A percentile compares a stretch with the other conserved stretches of the same genome.
These are phyloP conservation scores for western clawed frog (Xenopus tropicalis) DNA, from an alignment of 2,113 vertebrate genomes.

Conservation along the genomic window DNA sequence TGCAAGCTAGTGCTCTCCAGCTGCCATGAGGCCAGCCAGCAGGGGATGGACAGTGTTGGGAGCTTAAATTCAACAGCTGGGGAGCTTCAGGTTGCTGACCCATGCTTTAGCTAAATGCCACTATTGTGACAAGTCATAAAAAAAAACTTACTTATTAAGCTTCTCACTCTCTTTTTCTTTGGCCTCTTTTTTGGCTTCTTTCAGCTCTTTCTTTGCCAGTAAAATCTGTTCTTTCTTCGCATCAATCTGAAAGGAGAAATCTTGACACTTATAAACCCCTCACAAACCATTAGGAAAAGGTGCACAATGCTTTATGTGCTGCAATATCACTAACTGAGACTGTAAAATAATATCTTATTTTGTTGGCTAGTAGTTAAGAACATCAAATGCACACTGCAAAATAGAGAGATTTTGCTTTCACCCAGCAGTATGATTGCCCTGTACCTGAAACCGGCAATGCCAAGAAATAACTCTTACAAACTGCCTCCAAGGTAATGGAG, in stretches of 20 bases:
- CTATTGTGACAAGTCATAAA: not conserved
- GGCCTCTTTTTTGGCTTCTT: slow-evolving; percentile 60
- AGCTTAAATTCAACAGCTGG: no score
- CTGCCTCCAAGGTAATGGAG: no score
- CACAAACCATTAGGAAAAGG: not conserved
- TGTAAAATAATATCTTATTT: slow-evolving; percentile 2
- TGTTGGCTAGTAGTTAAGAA: not conserved
- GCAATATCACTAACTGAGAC: not conserved
- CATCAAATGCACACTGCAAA: not conserved
- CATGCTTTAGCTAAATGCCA: not conserved
- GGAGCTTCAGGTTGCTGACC: no score
- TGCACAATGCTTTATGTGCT: not conserved
- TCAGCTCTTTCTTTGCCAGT: slow-evolving; percentile 59
- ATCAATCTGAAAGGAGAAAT: slow-evolving; percentile 52
- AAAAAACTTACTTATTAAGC: slow-evolving; percentile 48
- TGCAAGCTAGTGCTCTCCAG: no score
- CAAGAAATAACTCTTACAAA: no score
- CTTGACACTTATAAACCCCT: not conserved
- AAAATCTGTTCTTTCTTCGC: slow-evolving; percentile 58
- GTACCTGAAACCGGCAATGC: not conserved
- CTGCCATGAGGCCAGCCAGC: no score
- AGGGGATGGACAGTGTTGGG: no score
- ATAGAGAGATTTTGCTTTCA: slow-evolving; percentile 1
- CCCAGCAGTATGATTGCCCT: not conserved
- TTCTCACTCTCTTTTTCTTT: slow-evolving; percentile 55